Percentiles rank a stretch among this genome's conserved stretches.
phyloP scores from a whole-genome alignment of 2,888 invertebrate genomes.

The Conus canariensis region DNA sequence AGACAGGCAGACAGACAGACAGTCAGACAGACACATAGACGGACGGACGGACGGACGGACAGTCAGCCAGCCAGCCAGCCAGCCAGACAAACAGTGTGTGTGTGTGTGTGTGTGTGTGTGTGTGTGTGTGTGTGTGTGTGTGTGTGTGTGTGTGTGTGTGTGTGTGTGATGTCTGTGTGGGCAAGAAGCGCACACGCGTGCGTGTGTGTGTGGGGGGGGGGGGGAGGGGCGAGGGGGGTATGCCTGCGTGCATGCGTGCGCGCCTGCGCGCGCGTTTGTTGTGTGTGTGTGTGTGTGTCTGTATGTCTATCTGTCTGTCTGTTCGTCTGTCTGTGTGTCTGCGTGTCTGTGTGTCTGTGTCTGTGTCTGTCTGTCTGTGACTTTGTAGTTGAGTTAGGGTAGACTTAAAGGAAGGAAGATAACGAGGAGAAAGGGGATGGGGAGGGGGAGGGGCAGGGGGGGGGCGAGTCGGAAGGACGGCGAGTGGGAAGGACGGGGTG shows the following conservation, averaged over 20 bases:
- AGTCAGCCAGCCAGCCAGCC: too few species aligned
- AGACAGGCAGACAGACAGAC: neutral
- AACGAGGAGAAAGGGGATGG: too few species aligned
- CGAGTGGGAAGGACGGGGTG: too few species aligned
- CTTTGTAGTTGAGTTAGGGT: neutral
- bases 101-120: too few species aligned
- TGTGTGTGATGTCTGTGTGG: neutral
- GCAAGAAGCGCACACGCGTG: neutral
- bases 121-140: too few species aligned
- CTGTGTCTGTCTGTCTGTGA: neutral
- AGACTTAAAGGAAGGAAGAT: too few species aligned
- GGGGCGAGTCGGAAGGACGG: too few species aligned
- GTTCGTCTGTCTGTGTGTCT: neutral
- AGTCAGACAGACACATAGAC: neutral
- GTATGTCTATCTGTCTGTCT: neutral
- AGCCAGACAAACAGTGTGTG: too few species aligned
- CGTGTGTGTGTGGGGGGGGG: neutral
- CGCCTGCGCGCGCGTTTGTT: neutral
- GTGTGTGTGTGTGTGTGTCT: neutral
- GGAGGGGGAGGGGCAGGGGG: too few species aligned
- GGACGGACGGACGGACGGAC: too few species aligned
- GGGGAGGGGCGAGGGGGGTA: neutral
- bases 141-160: too few species aligned
- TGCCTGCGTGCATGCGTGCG: slow-evolving; percentile 17
- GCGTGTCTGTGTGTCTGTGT: neutral